These are phyloP conservation scores for Cyanoliseus patagonus DNA, from an alignment of 2,113 vertebrate genomes.

Conservation along the genomic window DNA sequence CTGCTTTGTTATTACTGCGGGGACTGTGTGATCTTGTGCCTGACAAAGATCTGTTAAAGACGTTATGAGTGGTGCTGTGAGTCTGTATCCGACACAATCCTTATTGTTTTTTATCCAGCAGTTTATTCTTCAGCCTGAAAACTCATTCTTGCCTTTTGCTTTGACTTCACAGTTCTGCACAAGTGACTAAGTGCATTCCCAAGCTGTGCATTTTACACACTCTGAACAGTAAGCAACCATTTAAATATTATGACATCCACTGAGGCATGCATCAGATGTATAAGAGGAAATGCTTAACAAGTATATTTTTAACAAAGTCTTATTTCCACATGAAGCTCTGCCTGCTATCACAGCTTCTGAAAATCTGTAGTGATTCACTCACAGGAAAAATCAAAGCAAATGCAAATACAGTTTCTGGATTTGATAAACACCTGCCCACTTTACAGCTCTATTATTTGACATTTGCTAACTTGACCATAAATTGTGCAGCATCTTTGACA, in stretches of 20 bases:
- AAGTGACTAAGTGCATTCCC: neutral
- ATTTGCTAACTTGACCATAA: neutral
- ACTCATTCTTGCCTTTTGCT: neutral
- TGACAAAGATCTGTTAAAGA: conserved; percentile 26
- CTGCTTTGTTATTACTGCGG: neutral
- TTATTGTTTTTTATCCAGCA: conserved; percentile 16
- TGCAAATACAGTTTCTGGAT: neutral
- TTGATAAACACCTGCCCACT: neutral
- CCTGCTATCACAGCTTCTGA: neutral
- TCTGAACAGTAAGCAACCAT: neutral
- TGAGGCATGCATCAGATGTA: neutral
- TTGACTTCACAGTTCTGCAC: conserved; percentile 5
- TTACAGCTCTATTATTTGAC: neutral
- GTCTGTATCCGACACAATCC: neutral
- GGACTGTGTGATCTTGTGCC: neutral
- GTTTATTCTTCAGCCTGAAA: neutral
- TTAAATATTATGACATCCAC: conserved; percentile 28
- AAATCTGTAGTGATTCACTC: neutral
- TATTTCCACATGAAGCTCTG: neutral
- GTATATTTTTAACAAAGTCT: neutral
- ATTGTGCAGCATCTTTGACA: neutral
- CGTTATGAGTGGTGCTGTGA: neutral
- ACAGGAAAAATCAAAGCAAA: neutral
- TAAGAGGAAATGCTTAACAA: conserved; percentile 26
- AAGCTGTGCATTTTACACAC: neutral